Percentiles rank a stretch among this genome's conserved stretches.
phyloP scores from a whole-genome alignment of 2,888 invertebrate species.

The Muschampia plurimacula region DNA sequence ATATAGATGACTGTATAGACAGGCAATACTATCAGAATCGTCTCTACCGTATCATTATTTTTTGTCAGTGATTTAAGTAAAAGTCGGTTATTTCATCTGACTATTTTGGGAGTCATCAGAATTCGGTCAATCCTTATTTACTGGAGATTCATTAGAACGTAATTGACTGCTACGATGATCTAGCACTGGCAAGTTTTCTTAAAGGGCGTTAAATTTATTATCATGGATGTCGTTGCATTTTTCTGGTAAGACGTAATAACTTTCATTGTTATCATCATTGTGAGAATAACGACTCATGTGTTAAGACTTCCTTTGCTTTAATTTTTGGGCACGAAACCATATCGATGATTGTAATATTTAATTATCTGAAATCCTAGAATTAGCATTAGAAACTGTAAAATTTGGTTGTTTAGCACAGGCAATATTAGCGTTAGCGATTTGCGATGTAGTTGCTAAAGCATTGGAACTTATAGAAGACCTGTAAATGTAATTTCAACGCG shows the following conservation, averaged over 20 bases:
- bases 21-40: no score
- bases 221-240: background rate
- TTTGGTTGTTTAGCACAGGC: conserved; percentile 44
- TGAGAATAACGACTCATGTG: background rate
- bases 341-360: background rate
- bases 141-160: no score
- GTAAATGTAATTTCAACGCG: conserved; percentile 39
- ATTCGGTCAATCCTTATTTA: no score
- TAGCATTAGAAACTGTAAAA: conserved; percentile 38
- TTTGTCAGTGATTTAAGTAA: no score
- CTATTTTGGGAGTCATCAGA: no score
- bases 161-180: no score
- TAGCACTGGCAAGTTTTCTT: no score
- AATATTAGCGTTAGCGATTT: conserved; percentile 39
- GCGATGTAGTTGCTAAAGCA: conserved; percentile 32
- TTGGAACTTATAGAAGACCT: conserved; percentile 38
- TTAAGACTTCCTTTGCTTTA: background rate
- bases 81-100: no score
- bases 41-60: no score
- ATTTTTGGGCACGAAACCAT: background rate
- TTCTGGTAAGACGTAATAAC: background rate
- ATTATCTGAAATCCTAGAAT: background rate
- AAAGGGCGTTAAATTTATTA: background rate
- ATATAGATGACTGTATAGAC: no score
- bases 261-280: background rate